These are phyloP conservation scores for Riptortus pedestris DNA, from an alignment of 1,140 invertebrate genomes.

Conservation along the genomic window DNA sequence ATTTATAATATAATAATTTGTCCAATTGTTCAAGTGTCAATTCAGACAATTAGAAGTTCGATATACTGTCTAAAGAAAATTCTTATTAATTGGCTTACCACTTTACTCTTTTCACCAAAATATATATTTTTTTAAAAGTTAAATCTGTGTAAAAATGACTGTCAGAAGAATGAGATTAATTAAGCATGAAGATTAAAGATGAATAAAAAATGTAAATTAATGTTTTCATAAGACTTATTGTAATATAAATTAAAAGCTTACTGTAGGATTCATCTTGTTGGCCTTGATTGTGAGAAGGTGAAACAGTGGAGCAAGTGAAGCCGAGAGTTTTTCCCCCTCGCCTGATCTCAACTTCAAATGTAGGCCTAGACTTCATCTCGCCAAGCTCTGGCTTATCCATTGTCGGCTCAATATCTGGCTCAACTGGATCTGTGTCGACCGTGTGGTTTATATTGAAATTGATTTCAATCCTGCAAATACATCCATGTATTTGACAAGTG, in stretches of 20 bases:
- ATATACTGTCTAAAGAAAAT: too few species aligned
- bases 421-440: constrained; percentile 59
- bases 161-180: too few species aligned
- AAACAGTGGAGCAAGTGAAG: constrained; percentile 70
- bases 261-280: constrained; percentile 49
- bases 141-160: too few species aligned
- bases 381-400: constrained; percentile 57
- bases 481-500: constrained; percentile 13
- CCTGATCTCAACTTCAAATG: constrained; percentile 71
- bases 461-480: constrained; percentile 57
- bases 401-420: constrained; percentile 49
- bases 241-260: not conserved
- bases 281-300: constrained; percentile 31
- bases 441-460: constrained; percentile 84
- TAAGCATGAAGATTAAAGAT: too few species aligned
- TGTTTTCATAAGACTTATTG: too few species aligned
- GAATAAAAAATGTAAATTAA: too few species aligned
- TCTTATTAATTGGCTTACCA: too few species aligned
- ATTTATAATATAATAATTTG: too few species aligned
- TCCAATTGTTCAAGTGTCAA: too few species aligned
- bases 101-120: too few species aligned
- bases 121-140: too few species aligned
- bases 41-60: too few species aligned
- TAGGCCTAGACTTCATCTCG: constrained; percentile 77
- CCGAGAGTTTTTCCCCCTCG: constrained; percentile 63